Percentiles rank a stretch among this genome's conserved stretches.
These are phyloP conservation scores for Phyllopteryx taeniolatus DNA, from an alignment of 2,113 vertebrate genomes.

Conservation along the genomic window DNA sequence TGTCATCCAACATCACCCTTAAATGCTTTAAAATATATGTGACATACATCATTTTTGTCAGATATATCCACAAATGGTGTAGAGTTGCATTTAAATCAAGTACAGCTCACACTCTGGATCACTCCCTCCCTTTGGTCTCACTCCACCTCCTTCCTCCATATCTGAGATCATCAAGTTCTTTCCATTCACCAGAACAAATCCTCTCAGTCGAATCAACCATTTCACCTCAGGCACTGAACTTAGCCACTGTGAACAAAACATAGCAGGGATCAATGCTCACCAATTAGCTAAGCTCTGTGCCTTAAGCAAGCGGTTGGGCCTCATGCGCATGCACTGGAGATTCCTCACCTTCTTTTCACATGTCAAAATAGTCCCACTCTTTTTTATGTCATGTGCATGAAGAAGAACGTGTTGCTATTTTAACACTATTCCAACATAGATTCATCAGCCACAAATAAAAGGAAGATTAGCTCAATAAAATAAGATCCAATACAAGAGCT, in stretches of 20 bases:
- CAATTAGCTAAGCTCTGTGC: slow-evolving; percentile 84
- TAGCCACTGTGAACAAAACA: slow-evolving; percentile 86
- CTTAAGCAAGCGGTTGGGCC: slow-evolving; percentile 69
- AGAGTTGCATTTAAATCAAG: neutral
- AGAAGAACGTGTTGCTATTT: too few relatives aligned
- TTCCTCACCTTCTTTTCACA: slow-evolving; percentile 15
- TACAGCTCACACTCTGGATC: neutral
- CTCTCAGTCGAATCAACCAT: slow-evolving; percentile 63
- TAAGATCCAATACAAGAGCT: neutral
- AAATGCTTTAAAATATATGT: slow-evolving; percentile 27
- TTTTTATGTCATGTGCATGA: neutral
- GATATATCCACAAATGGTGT: neutral
- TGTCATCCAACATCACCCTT: slow-evolving; percentile 15
- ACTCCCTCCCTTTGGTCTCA: slow-evolving; percentile 23
- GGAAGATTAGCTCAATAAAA: neutral
- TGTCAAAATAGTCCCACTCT: neutral
- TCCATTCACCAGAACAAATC: slow-evolving; percentile 60
- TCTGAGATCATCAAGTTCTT: slow-evolving; percentile 62
- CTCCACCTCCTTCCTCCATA: slow-evolving; percentile 26
- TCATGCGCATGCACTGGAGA: neutral
- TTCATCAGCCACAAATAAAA: neutral
- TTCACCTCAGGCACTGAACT: slow-evolving; percentile 83
- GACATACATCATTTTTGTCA: slow-evolving; percentile 35
- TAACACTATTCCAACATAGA: neutral
- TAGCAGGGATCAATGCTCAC: slow-evolving; percentile 79